A percentile compares a stretch with the other conserved stretches of the same genome.
phyloP scores from a whole-genome alignment of 2,888 invertebrate genomes.

The Leistus spinibarbis region DNA sequence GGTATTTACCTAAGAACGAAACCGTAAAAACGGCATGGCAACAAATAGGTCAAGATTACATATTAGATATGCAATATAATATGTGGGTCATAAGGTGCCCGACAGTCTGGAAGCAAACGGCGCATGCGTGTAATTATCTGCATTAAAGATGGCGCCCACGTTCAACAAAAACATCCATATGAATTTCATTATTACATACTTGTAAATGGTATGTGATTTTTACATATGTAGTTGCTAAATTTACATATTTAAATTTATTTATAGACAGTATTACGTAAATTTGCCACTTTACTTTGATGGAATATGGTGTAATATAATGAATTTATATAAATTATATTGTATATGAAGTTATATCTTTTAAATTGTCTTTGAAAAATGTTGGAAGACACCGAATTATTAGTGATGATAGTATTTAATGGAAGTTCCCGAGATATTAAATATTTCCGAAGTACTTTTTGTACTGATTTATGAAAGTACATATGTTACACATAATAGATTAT shows the following conservation, averaged over 20 bases:
- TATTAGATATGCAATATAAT: background rate
- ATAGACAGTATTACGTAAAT: background rate
- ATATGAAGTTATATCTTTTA: background rate
- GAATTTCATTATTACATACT: background rate
- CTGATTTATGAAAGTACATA: background rate
- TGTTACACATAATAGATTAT: background rate
- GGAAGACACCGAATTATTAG: background rate
- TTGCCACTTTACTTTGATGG: too few relatives aligned
- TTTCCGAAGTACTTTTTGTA: background rate
- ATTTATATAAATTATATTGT: background rate
- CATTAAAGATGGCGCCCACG: constrained; percentile 31
- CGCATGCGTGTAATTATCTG: constrained; percentile 19
- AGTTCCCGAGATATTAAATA: background rate
- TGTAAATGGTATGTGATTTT: background rate
- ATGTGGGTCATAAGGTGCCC: constrained; percentile 5
- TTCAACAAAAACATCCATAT: background rate
- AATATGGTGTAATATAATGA: background rate
- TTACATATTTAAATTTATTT: background rate
- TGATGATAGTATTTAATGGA: background rate
- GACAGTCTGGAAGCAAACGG: background rate
- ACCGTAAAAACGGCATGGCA: background rate
- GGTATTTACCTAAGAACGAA: background rate
- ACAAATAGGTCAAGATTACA: constrained; percentile 5
- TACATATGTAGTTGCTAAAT: background rate
- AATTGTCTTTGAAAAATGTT: background rate